Evolutionary conservation across 2,888 invertebrate species (phyloP), one percentile per base, ranked within the genome.

Genomic region (Sicus ferrugineus): DNA sequence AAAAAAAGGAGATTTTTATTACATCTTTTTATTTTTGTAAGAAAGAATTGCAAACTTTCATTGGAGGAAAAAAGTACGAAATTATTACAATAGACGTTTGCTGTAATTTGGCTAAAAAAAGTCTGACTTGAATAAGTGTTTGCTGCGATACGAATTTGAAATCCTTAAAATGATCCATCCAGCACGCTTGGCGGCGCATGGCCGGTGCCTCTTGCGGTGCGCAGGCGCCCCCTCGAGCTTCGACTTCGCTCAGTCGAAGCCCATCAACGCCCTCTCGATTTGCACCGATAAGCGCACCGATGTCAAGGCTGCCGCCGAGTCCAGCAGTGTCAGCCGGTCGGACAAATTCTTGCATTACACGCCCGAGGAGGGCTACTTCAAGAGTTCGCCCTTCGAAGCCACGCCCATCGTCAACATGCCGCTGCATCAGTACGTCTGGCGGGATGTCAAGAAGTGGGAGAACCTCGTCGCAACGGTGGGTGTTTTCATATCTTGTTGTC

Each of bases 371-470:
- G 85, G 85, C 63, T 84, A 79, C 71, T 80, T 80, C 64, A 81
- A 79, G 73, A 80, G 77, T 26, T 92, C 87, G 0, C 88, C 88
- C 0, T 88, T 82, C 73, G 87, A 87, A n/a, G 81, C 85, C 30
- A 78, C 89, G 3, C 83, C 86, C 14, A 50, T 73, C 7, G 88
- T 88, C 0, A 88, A 89, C 73, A 77, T 85, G 19, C 87, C 89
- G 1, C 71, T 91, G 65, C 86, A 89, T 67, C 89, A 91, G 75
- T 89, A 88, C 73, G 85, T 92, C 3, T 91, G 90, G 90, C 78
- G 77, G 21, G 76, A 90, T 78, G 77, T 90, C 63, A 88, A 89
- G 23, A 89, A 86, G 83, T 92, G 91, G 90, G 87, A 89, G 4
- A 87, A 90, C 68, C 87, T 87, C 74, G 88, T 88, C 5, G 88